Percentiles rank a stretch among this genome's conserved stretches.
Evolutionary conservation across 2,797 vertebrate species (phyloP).

Genomic region (Cyclura pinguis): DNA sequence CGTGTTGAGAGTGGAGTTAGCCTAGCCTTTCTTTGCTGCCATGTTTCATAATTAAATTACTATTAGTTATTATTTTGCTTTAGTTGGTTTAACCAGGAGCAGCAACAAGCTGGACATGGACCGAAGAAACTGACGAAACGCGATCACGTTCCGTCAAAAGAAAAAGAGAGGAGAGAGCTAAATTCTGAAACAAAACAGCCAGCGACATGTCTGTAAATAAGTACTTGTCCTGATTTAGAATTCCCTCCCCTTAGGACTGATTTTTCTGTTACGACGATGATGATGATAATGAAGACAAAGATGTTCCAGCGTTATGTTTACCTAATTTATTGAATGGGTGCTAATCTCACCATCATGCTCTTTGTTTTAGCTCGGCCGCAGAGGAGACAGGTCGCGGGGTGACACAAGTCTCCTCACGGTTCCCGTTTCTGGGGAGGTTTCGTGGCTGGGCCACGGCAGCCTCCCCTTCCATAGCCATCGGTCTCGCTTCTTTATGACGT

Average conservation of each 20-base stretch:
- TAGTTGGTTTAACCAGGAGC: neutral
- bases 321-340: constrained; percentile 83
- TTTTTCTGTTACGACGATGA: constrained; percentile 20
- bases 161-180: no score
- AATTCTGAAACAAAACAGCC: neutral
- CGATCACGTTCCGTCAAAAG: constrained; percentile 45
- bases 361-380: constrained; percentile 71
- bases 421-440: constrained; percentile 72
- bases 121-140: constrained; percentile 2
- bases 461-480: constrained; percentile 64
- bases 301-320: constrained; percentile 66
- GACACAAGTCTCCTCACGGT: constrained; percentile 75
- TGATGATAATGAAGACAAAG: neutral
- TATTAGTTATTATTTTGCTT: neutral
- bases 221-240: constrained; percentile 55
- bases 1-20: neutral
- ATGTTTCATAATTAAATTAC: constrained; percentile 49
- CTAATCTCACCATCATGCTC: constrained; percentile 71
- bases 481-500: constrained; percentile 73
- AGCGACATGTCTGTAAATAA: constrained; percentile 76
- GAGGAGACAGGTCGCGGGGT: constrained; percentile 85
- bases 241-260: constrained; percentile 60
- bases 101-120: neutral
- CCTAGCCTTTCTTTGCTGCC: constrained; percentile 37
- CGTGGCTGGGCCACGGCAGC: constrained; percentile 79